A percentile compares a stretch with the other conserved stretches of the same genome.
Evolutionary conservation across 92 coral and sea anemone species (phyloP).

Genomic region (Palythoa grandis): DNA sequence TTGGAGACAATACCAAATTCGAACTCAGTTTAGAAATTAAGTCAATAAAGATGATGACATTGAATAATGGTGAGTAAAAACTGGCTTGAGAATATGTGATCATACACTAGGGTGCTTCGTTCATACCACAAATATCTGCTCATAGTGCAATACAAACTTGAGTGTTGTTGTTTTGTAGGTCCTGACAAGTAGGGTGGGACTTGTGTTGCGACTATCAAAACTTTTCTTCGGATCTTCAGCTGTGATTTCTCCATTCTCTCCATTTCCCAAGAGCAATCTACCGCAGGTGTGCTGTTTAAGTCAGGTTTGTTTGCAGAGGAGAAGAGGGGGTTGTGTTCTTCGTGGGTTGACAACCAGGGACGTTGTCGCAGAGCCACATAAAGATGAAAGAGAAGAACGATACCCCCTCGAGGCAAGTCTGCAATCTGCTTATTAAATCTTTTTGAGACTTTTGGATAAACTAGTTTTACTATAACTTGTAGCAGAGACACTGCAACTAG

Average conservation of each 20-base stretch:
- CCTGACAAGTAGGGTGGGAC: background rate
- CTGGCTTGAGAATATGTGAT: too few relatives aligned
- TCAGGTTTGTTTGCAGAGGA: background rate
- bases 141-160: too few relatives aligned
- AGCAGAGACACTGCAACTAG: background rate
- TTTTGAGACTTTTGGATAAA: background rate
- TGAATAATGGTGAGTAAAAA: too few relatives aligned
- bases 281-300: background rate
- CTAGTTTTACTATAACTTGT: background rate
- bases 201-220: constrained; percentile 9
- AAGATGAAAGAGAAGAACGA: background rate
- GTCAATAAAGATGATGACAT: too few relatives aligned
- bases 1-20: too few relatives aligned
- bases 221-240: background rate
- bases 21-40: too few relatives aligned
- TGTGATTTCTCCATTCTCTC: constrained; percentile 7
- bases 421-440: background rate
- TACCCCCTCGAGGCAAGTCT: constrained; percentile 31
- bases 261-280: background rate
- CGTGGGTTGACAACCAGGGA: background rate
- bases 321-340: background rate
- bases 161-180: background rate
- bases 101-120: background rate
- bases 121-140: too few relatives aligned
- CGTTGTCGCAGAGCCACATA: background rate